Conservation (phyloP, 2,113 vertebrate species). For the Cyprinodon variegatus region DNA sequence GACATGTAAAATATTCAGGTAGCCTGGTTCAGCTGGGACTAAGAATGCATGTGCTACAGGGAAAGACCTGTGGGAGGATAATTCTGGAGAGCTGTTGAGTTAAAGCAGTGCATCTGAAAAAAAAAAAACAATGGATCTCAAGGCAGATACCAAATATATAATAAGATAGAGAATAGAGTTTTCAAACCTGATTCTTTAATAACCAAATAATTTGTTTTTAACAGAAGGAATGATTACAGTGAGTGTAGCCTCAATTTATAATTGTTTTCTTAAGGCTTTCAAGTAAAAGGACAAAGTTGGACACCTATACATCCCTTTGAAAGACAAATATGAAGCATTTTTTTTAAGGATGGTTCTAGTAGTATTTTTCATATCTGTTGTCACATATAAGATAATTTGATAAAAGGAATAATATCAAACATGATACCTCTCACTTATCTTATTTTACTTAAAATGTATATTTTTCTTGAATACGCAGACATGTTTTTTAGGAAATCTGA, state of each 20-base stretch:
- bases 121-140: not conserved
- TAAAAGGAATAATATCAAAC: no score
- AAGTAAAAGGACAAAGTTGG: not conserved
- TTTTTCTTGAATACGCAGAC: not conserved
- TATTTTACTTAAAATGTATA: not conserved
- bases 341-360: no score
- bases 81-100: not conserved
- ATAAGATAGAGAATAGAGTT: not conserved
- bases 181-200: not conserved
- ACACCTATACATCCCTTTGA: no score
- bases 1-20: no score
- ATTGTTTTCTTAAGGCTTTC: not conserved
- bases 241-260: not conserved
- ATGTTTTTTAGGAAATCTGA: not conserved
- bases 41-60: not conserved
- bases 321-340: no score
- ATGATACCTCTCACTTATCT: no score
- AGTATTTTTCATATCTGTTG: no score
- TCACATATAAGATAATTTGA: no score
- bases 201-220: not conserved
- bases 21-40: no score
- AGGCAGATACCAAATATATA: not conserved
- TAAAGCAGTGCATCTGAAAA: not conserved
- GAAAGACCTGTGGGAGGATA: not conserved
- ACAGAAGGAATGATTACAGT: constrained; percentile 20